phyloP scores from a whole-genome alignment of 2,888 invertebrate genomes.

The Suillia variegata region DNA sequence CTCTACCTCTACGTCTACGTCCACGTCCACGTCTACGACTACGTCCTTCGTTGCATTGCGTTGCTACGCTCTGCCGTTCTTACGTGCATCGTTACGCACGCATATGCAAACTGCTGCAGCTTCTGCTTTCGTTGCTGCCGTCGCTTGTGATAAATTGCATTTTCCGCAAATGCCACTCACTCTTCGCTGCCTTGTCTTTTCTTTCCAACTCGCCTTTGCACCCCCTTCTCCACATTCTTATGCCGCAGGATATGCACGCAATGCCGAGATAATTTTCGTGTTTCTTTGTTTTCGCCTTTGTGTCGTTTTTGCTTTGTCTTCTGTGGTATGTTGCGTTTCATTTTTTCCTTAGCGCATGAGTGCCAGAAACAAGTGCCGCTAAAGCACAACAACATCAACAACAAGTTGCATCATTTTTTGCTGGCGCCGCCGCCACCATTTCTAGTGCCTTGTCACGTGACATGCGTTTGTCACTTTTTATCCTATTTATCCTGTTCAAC shows the following conservation, averaged over 20 bases:
- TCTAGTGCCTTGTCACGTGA: background rate
- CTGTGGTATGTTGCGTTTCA: background rate
- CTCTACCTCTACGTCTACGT: no score
- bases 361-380: background rate
- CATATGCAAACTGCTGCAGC: background rate
- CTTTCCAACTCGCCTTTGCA: background rate
- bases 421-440: no score
- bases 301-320: background rate
- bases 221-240: background rate
- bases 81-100: slow-evolving; percentile 2
- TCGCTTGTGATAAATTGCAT: background rate
- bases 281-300: background rate
- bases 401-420: background rate
- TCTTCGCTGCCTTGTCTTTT: background rate
- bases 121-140: no score
- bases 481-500: slow-evolving; percentile 1
- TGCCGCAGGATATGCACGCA: background rate
- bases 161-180: background rate
- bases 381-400: background rate
- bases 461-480: background rate
- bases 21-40: no score
- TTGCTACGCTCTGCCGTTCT: background rate
- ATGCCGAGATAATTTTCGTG: background rate
- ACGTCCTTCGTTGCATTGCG: no score
- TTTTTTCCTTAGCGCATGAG: background rate